These are phyloP conservation scores for Melitaea cinxia DNA, from an alignment of 1,140 invertebrate species.

Conservation along the genomic window DNA sequence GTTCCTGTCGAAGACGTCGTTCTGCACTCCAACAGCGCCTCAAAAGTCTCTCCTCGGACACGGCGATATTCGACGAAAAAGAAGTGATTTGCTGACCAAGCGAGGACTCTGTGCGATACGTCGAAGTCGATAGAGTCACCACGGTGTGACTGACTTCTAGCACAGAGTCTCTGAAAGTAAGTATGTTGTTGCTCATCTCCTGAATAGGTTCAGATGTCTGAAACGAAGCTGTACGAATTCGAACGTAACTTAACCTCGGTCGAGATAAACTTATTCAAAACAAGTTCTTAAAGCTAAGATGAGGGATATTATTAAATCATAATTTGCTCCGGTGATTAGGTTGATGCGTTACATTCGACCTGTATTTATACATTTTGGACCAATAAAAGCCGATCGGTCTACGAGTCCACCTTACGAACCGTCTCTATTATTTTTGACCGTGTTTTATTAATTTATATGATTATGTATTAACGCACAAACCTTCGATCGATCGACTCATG, in stretches of 20 bases:
- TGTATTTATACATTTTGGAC: constrained; percentile 56
- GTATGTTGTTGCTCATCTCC: constrained; percentile 24
- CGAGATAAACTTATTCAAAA: background rate
- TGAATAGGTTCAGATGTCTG: background rate
- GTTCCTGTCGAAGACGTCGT: constrained; percentile 85
- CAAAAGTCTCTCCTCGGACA: constrained; percentile 89
- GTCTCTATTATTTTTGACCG: constrained; percentile 6
- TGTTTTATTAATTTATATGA: constrained; percentile 1
- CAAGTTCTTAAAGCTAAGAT: background rate
- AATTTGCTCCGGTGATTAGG: constrained; percentile 14
- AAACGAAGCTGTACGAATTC: background rate
- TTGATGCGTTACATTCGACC: constrained; percentile 17
- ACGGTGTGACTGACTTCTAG: constrained; percentile 88
- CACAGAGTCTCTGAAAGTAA: constrained; percentile 56
- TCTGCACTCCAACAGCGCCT: constrained; percentile 89
- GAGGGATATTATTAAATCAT: background rate
- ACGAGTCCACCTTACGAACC: constrained; percentile 20
- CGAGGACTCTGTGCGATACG: constrained; percentile 95
- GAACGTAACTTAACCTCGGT: background rate
- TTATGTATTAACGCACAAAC: constrained; percentile 47
- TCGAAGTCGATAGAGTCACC: constrained; percentile 93
- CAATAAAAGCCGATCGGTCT: constrained; percentile 63
- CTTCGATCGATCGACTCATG: constrained; percentile 41
- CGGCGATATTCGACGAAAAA: constrained; percentile 90
- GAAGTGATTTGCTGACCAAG: constrained; percentile 96